Evolutionary conservation across 2,888 invertebrate genomes (phyloP), one percentile per base, ranked within the genome.

Genomic region (Mimas tiliae): DNA sequence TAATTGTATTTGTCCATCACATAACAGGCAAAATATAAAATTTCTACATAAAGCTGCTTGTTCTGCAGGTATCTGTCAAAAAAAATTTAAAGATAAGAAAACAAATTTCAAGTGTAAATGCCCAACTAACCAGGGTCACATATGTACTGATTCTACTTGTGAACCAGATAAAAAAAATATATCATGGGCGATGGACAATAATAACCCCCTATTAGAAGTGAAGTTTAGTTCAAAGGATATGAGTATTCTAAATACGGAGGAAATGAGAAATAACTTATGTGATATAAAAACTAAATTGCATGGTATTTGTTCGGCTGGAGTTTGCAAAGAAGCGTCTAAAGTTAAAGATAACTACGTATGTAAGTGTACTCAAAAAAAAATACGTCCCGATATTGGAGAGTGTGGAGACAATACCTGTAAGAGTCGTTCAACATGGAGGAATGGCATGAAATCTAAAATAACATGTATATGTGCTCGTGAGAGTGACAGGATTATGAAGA

Each of bases 181-280:
- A 34, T 63, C 53, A n/a, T 16, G 38, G 21, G 19, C 27, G 34
- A 21, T 58, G 45, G 51, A 14, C 33, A 42, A 69, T 63, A 64
- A 48, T 9, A 62, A 68, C 65, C 77, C 75, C 16, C 68, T 76
- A 50, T 73, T 78, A 69, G 76, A 74, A 67, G 69, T 86, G 21
- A 73, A 78, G 52, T 69, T 87, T 48, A 81, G 86, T 68, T 66
- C 73, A 34, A 73, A 78, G 42, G 73, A 73, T 47, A 83, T 85
- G 82, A 75, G 77, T 66, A 72, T 86, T 52, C 67, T 83, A 19
- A 87, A 87, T 73, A 66, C 78, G 7, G 67, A 76, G 19, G 81
- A 85, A 76, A 74, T 85, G 33, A 62, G 70, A 69, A 66, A 75
- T 27, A 76, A 79, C 70, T 70, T 76, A 34, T 50, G 70, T 19